phyloP scores from a whole-genome alignment of 2,113 vertebrate species.

The Otolemur garnettii region DNA sequence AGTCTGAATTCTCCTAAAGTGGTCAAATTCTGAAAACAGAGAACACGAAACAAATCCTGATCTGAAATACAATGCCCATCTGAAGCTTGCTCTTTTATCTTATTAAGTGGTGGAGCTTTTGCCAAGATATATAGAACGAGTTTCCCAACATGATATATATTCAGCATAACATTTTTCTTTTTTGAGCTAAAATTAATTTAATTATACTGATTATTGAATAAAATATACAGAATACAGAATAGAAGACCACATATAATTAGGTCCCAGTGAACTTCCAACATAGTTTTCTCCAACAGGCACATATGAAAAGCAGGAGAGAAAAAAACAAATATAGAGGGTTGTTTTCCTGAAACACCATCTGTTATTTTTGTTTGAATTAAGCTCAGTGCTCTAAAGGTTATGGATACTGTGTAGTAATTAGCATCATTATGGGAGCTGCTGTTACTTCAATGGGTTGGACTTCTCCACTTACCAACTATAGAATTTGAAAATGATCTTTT shows the following conservation, averaged over 20 bases:
- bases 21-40: not conserved
- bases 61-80: conserved; percentile 51
- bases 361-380: conserved; percentile 73
- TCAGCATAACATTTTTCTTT: not conserved
- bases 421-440: conserved; percentile 37
- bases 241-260: conserved; percentile 43
- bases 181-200: conserved; percentile 62
- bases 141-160: conserved; percentile 50
- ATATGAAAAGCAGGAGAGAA: conserved; percentile 47
- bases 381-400: conserved; percentile 17
- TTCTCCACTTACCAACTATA: conserved; percentile 38
- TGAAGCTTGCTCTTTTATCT: not conserved
- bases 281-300: conserved; percentile 34
- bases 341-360: conserved; percentile 71
- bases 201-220: conserved; percentile 37
- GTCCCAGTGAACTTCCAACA: conserved; percentile 40
- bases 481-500: conserved; percentile 14
- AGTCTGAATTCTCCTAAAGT: not conserved
- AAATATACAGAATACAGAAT: conserved; percentile 29
- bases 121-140: not conserved
- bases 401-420: conserved; percentile 59
- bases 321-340: conserved; percentile 5
- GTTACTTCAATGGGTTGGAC: conserved; percentile 52
- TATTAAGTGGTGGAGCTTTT: conserved; percentile 55
- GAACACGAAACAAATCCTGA: not conserved